phyloP scores from a whole-genome alignment of 2,797 vertebrate species.

The Hozukius guyotensis region DNA sequence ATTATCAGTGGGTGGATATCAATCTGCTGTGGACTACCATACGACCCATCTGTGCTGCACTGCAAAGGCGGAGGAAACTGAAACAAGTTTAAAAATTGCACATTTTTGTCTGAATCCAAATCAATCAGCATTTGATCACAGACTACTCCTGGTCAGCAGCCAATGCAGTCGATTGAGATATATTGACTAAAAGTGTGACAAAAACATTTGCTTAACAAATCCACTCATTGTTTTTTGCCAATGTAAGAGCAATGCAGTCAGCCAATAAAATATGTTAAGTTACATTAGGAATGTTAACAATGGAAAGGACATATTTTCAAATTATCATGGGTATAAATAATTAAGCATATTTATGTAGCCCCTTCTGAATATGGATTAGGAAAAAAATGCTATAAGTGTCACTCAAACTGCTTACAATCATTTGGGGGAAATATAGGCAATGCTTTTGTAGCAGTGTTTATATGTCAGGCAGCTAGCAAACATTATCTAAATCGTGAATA shows the following conservation, averaged over 20 bases:
- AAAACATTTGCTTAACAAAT: background rate
- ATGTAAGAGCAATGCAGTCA: background rate
- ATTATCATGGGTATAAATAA: background rate
- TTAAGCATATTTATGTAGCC: background rate
- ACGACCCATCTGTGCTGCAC: conserved; percentile 8
- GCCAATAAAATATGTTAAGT: background rate
- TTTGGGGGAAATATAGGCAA: background rate
- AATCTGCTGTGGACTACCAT: conserved; percentile 12
- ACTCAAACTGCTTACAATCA: background rate
- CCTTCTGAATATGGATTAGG: background rate
- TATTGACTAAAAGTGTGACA: background rate
- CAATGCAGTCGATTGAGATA: background rate
- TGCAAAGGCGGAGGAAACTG: background rate
- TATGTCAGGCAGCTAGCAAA: background rate
- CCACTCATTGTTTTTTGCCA: background rate
- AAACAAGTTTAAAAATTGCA: background rate
- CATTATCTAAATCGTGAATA: background rate
- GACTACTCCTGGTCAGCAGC: background rate
- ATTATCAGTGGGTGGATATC: conserved; percentile 20
- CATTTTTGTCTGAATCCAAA: conserved; percentile 1
- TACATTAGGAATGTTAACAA: background rate
- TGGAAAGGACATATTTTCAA: background rate
- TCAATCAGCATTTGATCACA: background rate
- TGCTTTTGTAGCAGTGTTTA: background rate
- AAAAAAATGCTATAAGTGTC: background rate